Base-by-base conservation (phyloP, 2,113 vertebrate species). In the Raja brachyura region DNA sequence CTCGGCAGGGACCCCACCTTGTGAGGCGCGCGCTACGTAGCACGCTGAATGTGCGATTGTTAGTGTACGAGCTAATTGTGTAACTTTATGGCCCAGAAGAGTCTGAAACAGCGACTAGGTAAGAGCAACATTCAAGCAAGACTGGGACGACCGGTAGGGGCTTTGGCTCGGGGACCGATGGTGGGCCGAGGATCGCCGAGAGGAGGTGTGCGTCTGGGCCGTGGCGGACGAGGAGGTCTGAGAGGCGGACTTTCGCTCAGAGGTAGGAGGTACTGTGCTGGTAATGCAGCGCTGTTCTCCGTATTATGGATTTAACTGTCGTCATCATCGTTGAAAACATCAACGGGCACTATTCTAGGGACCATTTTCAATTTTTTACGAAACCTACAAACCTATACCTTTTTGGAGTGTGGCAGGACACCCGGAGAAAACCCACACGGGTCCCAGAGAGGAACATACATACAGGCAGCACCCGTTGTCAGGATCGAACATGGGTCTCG, bases 121-220 rank as follows among this genome's bases (percentile, higher is more conserved):
- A 99, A 99, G 95, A 98, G 98, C 94, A 99, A 99, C 96, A 99
- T 99, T 95, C 99, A 99, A 96, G 99, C 99, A 3, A 96, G 99
- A 8, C 95, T 99, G 94, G 99, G 99, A 93, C 97, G 99, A 25
- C 99, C 98, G 0, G 94, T 97, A 0, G 98, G 98, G 31, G 0
- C 96, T 54, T 95, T 98, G 59, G 95, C 97, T 94, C 97, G 98
- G 0, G 98, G 98, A 66, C 95, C 95, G 0, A 90, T 95, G 11
- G 97, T 96, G 33, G 97, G 97, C 75, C 96, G 98, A 93, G 97
- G 97, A 5, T 95, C 97, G 5, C 93, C 96, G 0, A 90, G 94
- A 13, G 97, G 98, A 95, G 97, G 96, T 25, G 95, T 98, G 39
- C 95, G 98, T 28, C 95, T 96, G 11, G 98, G 97, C 93, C 97